Percentiles rank a stretch among this genome's conserved stretches.
These are phyloP conservation scores for Porites australiensis DNA, from an alignment of 64 coral and sea anemone genomes.

Conservation along the genomic window DNA sequence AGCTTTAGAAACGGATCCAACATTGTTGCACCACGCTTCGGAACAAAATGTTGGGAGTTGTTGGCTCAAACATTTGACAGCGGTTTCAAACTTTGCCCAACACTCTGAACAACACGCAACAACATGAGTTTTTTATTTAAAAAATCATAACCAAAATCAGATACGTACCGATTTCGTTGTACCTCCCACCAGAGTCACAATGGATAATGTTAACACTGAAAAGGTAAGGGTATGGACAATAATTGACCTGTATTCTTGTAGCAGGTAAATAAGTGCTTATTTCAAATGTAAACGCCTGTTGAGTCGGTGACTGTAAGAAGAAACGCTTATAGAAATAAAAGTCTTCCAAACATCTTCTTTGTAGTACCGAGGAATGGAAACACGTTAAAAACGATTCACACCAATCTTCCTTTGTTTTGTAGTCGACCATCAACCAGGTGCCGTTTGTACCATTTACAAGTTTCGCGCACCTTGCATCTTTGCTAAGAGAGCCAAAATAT, in stretches of 20 bases:
- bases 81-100: no score
- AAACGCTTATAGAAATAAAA: not conserved
- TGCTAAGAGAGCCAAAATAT: not conserved
- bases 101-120: no score
- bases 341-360: not conserved
- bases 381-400: not conserved
- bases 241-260: not conserved
- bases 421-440: not conserved
- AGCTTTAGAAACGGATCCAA: no score
- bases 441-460: not conserved
- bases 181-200: not conserved
- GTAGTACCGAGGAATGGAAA: no score
- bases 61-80: no score
- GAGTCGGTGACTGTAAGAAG: no score
- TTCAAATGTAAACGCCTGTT: not conserved
- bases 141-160: not conserved
- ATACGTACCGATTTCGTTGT: not conserved
- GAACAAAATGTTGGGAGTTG: no score
- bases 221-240: not conserved
- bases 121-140: no score
- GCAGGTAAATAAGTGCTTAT: not conserved
- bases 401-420: not conserved
- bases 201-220: constrained; percentile 1
- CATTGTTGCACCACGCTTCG: no score
- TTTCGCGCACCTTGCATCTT: not conserved